Conservation (phyloP, 37 sponge, comb jelly and placozoan species). For the Eunapius fragilis region DNA sequence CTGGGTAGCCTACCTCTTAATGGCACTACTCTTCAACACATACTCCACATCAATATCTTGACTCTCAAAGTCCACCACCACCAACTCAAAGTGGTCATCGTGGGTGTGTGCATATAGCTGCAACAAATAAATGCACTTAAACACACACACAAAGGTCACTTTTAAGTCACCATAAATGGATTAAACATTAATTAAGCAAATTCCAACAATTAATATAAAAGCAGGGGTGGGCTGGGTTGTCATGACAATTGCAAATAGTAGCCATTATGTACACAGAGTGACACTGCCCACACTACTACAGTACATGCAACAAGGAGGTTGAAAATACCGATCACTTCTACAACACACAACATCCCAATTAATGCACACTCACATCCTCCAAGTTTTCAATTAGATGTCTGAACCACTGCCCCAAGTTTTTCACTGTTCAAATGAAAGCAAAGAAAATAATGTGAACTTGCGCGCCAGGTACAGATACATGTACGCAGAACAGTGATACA, state of each 20-base stretch:
- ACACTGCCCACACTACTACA: too few species aligned
- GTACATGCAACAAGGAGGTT: too few species aligned
- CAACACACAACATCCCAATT: neutral
- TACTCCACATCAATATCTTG: constrained; percentile 52
- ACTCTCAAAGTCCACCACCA: constrained; percentile 76
- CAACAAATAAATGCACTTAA: neutral
- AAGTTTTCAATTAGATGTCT: constrained; percentile 70
- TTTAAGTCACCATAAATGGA: too few species aligned
- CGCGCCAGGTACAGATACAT: too few species aligned
- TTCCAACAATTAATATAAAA: too few species aligned
- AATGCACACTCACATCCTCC: constrained; percentile 62
- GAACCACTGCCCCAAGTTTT: constrained; percentile 68
- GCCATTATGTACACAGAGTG: too few species aligned
- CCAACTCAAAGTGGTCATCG: constrained; percentile 56
- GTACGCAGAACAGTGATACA: too few species aligned
- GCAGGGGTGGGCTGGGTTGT: too few species aligned
- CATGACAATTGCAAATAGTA: too few species aligned
- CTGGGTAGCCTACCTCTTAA: constrained; percentile 24
- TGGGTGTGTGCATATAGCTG: constrained; percentile 45
- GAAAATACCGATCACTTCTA: too few species aligned
- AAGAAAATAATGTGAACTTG: neutral
- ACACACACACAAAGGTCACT: too few species aligned
- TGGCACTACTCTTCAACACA: constrained; percentile 20
- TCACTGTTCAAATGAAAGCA: constrained; percentile 40
- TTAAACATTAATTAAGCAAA: too few species aligned